phyloP scores from a whole-genome alignment of 2,888 invertebrate genomes.

The Cremastinae sp. region DNA sequence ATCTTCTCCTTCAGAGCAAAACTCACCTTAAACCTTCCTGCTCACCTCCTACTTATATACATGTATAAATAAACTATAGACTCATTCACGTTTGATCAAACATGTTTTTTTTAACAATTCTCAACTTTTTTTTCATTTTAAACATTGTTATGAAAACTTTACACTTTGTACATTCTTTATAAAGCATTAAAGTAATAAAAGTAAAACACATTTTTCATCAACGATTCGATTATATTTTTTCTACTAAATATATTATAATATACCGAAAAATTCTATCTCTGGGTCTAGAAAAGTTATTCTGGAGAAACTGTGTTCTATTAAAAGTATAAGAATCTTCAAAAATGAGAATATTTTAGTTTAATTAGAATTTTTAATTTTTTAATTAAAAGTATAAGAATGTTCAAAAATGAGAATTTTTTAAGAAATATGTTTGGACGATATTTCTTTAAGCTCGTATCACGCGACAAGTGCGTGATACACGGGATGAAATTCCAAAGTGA shows the following conservation, averaged over 20 bases:
- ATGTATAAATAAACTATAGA: conserved; percentile 14
- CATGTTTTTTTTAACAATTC: background rate
- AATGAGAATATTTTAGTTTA: too few relatives aligned
- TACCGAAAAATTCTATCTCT: too few relatives aligned
- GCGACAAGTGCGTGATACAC: conserved; percentile 31
- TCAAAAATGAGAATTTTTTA: too few relatives aligned
- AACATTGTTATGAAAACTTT: too few relatives aligned
- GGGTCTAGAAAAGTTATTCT: too few relatives aligned
- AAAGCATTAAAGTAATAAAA: background rate
- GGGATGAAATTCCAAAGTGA: conserved; percentile 54
- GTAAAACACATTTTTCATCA: background rate
- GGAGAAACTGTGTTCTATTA: too few relatives aligned
- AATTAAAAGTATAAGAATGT: too few relatives aligned
- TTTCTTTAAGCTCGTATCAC: conserved; percentile 16
- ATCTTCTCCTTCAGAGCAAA: conserved; percentile 65
- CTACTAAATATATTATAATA: too few relatives aligned
- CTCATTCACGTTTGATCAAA: conserved; percentile 8
- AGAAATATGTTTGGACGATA: too few relatives aligned
- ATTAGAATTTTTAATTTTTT: too few relatives aligned
- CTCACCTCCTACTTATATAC: conserved; percentile 10
- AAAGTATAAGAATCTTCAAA: too few relatives aligned
- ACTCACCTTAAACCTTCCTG: conserved; percentile 61
- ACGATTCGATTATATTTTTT: background rate
- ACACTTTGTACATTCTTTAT: too few relatives aligned
- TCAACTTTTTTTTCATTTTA: background rate